These are phyloP conservation scores for Drosophila sordidula DNA, from an alignment of 2,888 invertebrate genomes.

Conservation along the genomic window DNA sequence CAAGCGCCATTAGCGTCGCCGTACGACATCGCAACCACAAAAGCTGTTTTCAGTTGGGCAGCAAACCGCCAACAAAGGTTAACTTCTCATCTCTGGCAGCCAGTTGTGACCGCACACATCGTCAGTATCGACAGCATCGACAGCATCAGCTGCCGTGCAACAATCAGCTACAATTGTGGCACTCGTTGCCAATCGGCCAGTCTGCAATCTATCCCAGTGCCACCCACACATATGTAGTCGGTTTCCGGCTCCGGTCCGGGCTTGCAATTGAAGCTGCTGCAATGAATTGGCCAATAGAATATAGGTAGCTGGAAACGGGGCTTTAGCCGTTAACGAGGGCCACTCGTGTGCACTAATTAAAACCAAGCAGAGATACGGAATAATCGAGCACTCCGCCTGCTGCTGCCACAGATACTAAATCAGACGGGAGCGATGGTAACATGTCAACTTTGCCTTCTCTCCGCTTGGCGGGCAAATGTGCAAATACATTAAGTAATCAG, in stretches of 20 bases:
- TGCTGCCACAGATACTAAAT: slow-evolving; percentile 60
- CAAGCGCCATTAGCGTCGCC: slow-evolving; percentile 56
- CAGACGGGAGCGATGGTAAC: slow-evolving; percentile 44
- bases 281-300: slow-evolving; percentile 81
- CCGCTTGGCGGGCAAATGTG: slow-evolving; percentile 52
- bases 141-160: slow-evolving; percentile 4
- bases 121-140: slow-evolving; percentile 19
- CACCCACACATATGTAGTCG: slow-evolving; percentile 28
- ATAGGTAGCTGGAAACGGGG: slow-evolving; percentile 38
- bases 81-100: slow-evolving; percentile 37
- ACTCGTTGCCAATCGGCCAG: slow-evolving; percentile 33
- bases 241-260: slow-evolving; percentile 31
- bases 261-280: slow-evolving; percentile 69
- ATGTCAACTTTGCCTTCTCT: slow-evolving; percentile 55
- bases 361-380: slow-evolving; percentile 67
- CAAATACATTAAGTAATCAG: slow-evolving; percentile 74
- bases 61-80: slow-evolving; percentile 59
- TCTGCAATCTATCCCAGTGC: slow-evolving; percentile 64
- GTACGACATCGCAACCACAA: slow-evolving; percentile 54
- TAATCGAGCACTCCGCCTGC: slow-evolving; percentile 49
- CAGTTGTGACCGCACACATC: slow-evolving; percentile 44
- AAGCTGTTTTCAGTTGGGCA: slow-evolving; percentile 60
- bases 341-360: slow-evolving; percentile 82
- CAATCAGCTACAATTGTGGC: slow-evolving; percentile 51
- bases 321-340: slow-evolving; percentile 27